phyloP scores from a whole-genome alignment of 2,888 invertebrate genomes.

The Agrotis clavis region DNA sequence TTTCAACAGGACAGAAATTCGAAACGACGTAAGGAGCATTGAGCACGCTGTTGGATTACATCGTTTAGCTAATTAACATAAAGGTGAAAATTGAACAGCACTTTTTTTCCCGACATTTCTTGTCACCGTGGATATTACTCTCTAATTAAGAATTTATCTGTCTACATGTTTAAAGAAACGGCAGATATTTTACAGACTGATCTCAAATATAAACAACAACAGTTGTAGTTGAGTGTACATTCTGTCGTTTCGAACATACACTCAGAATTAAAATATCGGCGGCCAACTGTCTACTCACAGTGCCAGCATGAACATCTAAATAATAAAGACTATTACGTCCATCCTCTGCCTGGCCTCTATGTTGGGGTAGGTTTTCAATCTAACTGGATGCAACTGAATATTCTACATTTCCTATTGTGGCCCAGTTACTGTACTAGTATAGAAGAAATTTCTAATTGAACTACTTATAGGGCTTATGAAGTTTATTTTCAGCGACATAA shows the following conservation, averaged over 20 bases:
- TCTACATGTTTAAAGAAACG: neutral
- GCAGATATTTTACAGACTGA: neutral
- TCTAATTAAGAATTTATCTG: neutral
- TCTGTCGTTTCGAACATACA: neutral
- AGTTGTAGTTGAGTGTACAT: neutral
- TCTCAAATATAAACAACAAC: neutral
- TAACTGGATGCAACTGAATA: no score
- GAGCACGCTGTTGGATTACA: no score
- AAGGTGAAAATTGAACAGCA: no score
- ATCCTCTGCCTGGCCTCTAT: no score
- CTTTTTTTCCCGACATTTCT: no score
- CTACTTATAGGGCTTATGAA: neutral
- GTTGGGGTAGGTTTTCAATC: no score
- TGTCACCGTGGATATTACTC: neutral
- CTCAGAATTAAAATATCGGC: constrained; percentile 22
- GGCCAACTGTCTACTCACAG: constrained; percentile 36
- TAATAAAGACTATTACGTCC: neutral
- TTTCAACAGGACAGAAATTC: no score
- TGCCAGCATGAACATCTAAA: constrained; percentile 21
- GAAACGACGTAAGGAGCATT: no score
- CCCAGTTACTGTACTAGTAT: neutral
- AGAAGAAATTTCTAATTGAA: neutral
- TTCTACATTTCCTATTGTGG: no score
- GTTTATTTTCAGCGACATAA: neutral
- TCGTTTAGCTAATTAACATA: no score